Conservation (phyloP, 2,797 vertebrate species). For the Myripristis jacobus region DNA sequence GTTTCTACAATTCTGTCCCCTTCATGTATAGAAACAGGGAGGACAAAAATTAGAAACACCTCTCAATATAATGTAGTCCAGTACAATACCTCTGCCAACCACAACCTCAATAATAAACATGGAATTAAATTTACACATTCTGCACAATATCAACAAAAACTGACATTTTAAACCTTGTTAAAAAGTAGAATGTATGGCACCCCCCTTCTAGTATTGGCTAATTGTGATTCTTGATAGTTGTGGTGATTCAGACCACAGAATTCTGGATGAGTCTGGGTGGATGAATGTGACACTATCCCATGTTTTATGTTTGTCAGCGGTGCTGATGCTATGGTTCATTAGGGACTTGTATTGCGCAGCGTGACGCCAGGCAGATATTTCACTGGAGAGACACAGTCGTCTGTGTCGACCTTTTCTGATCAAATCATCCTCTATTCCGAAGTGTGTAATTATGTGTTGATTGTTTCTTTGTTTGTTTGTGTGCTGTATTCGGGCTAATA, state of each 20-base stretch:
- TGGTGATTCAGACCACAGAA: conserved; percentile 33
- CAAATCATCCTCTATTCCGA: conserved; percentile 22
- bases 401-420: conserved; percentile 25
- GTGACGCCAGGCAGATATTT: conserved; percentile 29
- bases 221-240: conserved; percentile 23
- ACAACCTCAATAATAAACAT: no score
- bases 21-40: no score
- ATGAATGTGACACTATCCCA: conserved; percentile 31
- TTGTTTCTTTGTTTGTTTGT: no score
- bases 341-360: conserved; percentile 21
- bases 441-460: conserved; percentile 7
- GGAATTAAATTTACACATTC: no score
- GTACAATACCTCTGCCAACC: no score
- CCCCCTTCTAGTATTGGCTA: not conserved
- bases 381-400: conserved; percentile 10
- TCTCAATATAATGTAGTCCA: no score
- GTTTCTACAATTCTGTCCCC: no score
- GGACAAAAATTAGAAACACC: no score
- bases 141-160: no score
- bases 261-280: conserved; percentile 29
- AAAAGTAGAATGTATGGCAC: no score
- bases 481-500: no score
- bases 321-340: conserved; percentile 31
- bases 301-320: conserved; percentile 47
- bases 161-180: no score